phyloP scores from a whole-genome alignment of 2,888 invertebrate species.

The Trypoxylon attenuatum region DNA sequence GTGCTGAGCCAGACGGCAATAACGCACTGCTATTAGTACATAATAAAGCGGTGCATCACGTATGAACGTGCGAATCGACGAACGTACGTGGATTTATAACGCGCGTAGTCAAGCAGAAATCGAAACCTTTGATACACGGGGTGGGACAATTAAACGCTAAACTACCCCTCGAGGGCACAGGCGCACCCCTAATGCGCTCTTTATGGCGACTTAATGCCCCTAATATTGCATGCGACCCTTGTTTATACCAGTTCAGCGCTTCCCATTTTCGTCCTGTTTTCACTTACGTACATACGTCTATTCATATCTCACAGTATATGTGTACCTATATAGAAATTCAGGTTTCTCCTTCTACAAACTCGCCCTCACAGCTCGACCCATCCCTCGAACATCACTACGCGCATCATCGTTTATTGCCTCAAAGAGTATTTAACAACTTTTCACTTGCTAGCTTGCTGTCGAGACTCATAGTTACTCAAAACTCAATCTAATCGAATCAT shows the following conservation, averaged over 20 bases:
- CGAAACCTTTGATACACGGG: constrained; percentile 74
- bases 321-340: constrained; percentile 12
- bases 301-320: not conserved
- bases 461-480: no score
- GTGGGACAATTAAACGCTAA: constrained; percentile 74
- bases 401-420: constrained; percentile 16
- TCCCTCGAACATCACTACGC: constrained; percentile 9
- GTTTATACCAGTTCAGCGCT: constrained; percentile 72
- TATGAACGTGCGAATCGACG: constrained; percentile 46
- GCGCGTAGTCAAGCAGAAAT: constrained; percentile 69
- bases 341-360: constrained; percentile 31
- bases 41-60: constrained; percentile 16
- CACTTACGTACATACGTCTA: constrained; percentile 46
- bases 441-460: no score
- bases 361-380: constrained; percentile 19
- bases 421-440: constrained; percentile 2
- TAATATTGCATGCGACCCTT: constrained; percentile 74
- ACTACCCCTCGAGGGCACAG: constrained; percentile 73
- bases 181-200: constrained; percentile 73
- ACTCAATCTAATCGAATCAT: no score
- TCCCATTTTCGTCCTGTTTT: constrained; percentile 66
- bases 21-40: constrained; percentile 10
- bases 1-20: constrained; percentile 6
- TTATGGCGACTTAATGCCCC: constrained; percentile 74
- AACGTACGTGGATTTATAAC: constrained; percentile 58